Evolutionary conservation across 1,140 invertebrate genomes (phyloP).

Genomic region (Bombus breviceps): DNA sequence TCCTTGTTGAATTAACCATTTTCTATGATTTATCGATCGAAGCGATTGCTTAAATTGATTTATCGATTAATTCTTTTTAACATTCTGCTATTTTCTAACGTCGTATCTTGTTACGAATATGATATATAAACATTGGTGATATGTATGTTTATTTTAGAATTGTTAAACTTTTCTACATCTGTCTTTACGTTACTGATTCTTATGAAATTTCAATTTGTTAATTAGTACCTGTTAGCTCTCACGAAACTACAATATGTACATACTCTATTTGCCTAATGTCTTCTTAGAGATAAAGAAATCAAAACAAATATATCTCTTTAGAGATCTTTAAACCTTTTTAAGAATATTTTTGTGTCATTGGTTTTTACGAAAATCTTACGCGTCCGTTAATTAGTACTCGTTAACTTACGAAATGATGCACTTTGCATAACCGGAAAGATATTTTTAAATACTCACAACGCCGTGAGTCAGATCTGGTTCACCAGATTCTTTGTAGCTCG

Average conservation of each 20-base stretch:
- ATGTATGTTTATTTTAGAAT: not conserved
- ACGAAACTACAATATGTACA: not conserved
- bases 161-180: not conserved
- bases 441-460: slow-evolving; percentile 64
- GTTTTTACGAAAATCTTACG: not conserved
- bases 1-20: not conserved
- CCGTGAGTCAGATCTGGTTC: slow-evolving; percentile 64
- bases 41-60: not conserved
- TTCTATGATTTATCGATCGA: not conserved
- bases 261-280: not conserved
- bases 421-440: not conserved
- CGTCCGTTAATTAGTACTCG: not conserved
- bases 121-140: not conserved
- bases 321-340: not conserved
- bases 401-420: not conserved
- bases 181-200: not conserved
- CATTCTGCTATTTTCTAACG: not conserved
- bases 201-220: not conserved
- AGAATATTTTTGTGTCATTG: not conserved
- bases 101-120: not conserved
- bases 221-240: not conserved
- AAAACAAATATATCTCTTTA: not conserved
- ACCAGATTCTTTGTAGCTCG: slow-evolving; percentile 71
- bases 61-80: too few species aligned
- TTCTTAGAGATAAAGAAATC: not conserved